Evolutionary conservation across 2,113 vertebrate species (phyloP).

Genomic region (Pachyramphus minor): DNA sequence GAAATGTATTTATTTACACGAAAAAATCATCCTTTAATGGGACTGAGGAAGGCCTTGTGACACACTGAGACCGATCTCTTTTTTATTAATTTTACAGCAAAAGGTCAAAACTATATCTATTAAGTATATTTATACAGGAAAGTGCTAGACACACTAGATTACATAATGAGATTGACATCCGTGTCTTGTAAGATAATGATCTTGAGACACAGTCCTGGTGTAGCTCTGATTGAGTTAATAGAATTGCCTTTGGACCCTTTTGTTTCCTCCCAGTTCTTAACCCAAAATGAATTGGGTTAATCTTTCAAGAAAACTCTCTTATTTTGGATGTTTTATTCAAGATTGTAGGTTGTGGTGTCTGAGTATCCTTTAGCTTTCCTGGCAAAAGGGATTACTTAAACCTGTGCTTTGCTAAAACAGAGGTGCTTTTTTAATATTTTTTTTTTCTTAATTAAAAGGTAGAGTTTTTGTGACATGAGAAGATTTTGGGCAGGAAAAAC

Average conservation of each 20-base stretch:
- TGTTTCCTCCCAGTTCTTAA: background rate
- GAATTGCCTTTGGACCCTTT: slow-evolving; percentile 6
- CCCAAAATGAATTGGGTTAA: slow-evolving; percentile 2
- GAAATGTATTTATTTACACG: slow-evolving; percentile 39
- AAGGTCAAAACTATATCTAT: slow-evolving; percentile 60
- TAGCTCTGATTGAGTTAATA: slow-evolving; percentile 14
- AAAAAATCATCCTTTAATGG: background rate
- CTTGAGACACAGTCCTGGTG: background rate
- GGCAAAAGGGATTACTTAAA: background rate
- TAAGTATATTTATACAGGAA: slow-evolving; percentile 53
- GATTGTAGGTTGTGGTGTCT: background rate
- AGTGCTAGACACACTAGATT: background rate
- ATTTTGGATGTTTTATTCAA: background rate
- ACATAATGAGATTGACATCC: slow-evolving; percentile 50
- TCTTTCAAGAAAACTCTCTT: background rate
- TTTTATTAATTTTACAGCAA: slow-evolving; percentile 59
- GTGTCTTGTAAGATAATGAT: slow-evolving; percentile 49
- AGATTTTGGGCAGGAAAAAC: background rate
- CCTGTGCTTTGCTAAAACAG: background rate
- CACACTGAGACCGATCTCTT: background rate
- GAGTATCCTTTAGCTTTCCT: background rate
- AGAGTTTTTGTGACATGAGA: background rate
- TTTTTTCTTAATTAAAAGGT: accelerated
- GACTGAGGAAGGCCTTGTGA: background rate
- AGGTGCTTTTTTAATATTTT: background rate